These are phyloP conservation scores for Clivina fossor DNA, from an alignment of 2,888 invertebrate genomes.

Conservation along the genomic window DNA sequence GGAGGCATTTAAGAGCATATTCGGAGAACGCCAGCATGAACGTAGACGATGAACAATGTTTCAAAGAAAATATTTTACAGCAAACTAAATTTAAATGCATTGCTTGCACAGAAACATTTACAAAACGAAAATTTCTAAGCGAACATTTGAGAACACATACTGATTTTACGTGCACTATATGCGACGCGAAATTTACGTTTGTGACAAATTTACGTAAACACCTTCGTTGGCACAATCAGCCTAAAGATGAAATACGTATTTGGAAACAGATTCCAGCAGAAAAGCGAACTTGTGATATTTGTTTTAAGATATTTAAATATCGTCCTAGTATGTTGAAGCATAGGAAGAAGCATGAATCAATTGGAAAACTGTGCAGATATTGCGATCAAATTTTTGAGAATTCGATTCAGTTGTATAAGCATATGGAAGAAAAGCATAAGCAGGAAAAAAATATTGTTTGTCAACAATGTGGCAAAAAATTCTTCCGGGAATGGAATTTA, in stretches of 20 bases:
- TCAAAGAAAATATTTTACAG: background rate
- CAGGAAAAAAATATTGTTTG: slow-evolving; percentile 41
- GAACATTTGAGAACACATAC: slow-evolving; percentile 28
- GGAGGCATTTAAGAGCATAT: slow-evolving; percentile 22
- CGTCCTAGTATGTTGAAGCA: slow-evolving; percentile 41
- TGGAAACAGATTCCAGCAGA: slow-evolving; percentile 25
- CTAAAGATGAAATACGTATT: slow-evolving; percentile 14
- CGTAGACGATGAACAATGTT: background rate
- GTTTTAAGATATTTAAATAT: slow-evolving; percentile 40
- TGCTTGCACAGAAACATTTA: slow-evolving; percentile 16
- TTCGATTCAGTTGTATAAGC: slow-evolving; percentile 37
- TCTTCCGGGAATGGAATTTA: slow-evolving; percentile 41
- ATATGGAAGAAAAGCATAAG: slow-evolving; percentile 42
- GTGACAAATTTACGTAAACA: slow-evolving; percentile 31
- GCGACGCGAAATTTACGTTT: slow-evolving; percentile 22
- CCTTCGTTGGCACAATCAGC: slow-evolving; percentile 20
- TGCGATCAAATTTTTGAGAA: slow-evolving; percentile 36
- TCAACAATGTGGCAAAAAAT: slow-evolving; percentile 40
- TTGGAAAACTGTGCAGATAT: slow-evolving; percentile 35
- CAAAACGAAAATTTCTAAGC: slow-evolving; percentile 19
- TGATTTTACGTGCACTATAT: slow-evolving; percentile 24
- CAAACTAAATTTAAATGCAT: slow-evolving; percentile 21
- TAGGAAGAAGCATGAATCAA: slow-evolving; percentile 35
- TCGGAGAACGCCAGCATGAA: background rate
- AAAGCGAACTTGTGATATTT: slow-evolving; percentile 38